phyloP scores from a whole-genome alignment of 2,888 invertebrate genomes.

The Limulus polyphemus region DNA sequence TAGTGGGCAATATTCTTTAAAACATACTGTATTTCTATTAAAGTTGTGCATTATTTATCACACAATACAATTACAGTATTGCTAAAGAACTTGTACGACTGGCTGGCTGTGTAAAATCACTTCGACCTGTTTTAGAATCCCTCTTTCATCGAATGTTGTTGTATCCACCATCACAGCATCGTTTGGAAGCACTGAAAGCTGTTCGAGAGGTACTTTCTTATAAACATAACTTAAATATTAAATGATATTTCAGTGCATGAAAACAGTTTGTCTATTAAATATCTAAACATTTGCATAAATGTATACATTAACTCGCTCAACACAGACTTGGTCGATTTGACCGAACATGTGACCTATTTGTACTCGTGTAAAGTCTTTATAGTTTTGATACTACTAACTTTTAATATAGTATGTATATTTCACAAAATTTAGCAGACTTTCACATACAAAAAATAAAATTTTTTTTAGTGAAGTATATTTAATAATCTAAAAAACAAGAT shows the following conservation, averaged over 20 bases:
- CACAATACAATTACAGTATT: constrained; percentile 47
- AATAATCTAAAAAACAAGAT: too few species aligned
- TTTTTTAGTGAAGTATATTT: too few species aligned
- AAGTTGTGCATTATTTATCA: constrained; percentile 7
- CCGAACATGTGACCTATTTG: too few species aligned
- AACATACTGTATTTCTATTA: neutral
- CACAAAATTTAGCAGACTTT: too few species aligned
- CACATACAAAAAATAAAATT: too few species aligned
- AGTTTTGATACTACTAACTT: too few species aligned
- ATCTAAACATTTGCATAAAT: neutral
- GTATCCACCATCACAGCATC: constrained; percentile 69
- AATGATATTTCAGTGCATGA: neutral
- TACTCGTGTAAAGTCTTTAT: too few species aligned
- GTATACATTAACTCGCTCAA: neutral
- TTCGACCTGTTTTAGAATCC: constrained; percentile 81
- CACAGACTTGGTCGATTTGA: too few species aligned
- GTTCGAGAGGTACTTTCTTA: constrained; percentile 50
- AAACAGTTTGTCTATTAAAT: neutral
- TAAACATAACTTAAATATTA: neutral
- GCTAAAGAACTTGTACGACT: constrained; percentile 75
- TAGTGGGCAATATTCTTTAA: neutral
- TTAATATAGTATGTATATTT: too few species aligned
- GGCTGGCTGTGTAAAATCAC: constrained; percentile 63
- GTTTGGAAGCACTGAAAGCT: constrained; percentile 71
- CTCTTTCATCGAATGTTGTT: constrained; percentile 84